Conservation (phyloP, 2,888 invertebrate genomes). For the Dexiosoma caninum region DNA sequence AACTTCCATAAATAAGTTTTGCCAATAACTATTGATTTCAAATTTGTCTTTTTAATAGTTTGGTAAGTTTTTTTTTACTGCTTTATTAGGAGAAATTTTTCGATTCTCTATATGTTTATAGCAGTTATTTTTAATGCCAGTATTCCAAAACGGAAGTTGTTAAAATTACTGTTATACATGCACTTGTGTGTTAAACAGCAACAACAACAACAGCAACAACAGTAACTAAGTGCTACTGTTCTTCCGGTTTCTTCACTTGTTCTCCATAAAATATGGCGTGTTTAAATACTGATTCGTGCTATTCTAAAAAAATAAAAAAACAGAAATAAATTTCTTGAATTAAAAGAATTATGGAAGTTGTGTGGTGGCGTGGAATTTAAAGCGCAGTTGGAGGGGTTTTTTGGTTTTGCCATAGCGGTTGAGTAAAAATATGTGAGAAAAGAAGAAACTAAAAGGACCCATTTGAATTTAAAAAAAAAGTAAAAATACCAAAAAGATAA, state of each 20-base stretch:
- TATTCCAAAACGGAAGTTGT: conserved; percentile 52
- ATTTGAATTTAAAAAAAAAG: neutral
- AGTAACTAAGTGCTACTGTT: neutral
- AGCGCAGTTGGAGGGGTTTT: conserved; percentile 17
- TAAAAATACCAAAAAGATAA: neutral
- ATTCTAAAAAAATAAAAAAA: neutral
- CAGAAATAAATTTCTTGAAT: conserved; percentile 17
- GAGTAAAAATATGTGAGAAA: neutral
- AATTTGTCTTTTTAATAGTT: neutral
- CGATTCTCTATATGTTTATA: conserved; percentile 35
- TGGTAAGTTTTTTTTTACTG: neutral
- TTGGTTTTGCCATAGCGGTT: neutral
- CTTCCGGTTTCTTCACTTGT: neutral
- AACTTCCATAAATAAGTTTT: neutral
- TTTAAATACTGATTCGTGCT: conserved; percentile 10
- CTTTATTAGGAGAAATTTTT: neutral
- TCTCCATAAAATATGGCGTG: conserved; percentile 34
- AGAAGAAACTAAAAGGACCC: neutral
- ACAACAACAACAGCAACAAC: neutral
- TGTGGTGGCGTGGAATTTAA: neutral
- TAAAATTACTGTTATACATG: conserved; percentile 59
- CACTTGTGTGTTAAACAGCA: conserved; percentile 29
- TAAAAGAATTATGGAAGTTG: conserved; percentile 2
- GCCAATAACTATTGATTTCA: conserved; percentile 39
- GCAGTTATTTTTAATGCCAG: conserved; percentile 18